Conservation (phyloP, 2,797 vertebrate species). For the Xerus rutilus region DNA sequence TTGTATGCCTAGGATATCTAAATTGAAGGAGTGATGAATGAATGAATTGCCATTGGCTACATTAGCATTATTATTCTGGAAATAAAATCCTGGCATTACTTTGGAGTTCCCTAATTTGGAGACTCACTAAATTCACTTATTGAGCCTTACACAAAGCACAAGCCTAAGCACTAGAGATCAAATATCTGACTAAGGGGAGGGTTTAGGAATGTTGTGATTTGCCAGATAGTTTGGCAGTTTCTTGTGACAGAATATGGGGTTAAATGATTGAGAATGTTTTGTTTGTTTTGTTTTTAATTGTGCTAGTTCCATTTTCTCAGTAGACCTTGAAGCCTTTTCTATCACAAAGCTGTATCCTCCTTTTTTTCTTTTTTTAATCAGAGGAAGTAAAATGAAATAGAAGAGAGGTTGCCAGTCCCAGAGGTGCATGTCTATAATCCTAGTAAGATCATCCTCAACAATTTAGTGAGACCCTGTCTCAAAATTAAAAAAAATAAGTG, state of each 20-base stretch:
- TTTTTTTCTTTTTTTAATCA: not conserved
- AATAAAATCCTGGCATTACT: not conserved
- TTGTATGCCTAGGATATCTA: not conserved
- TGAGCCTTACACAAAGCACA: not conserved
- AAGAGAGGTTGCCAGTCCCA: not conserved
- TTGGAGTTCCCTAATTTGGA: not conserved
- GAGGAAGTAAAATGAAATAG: conserved; percentile 5
- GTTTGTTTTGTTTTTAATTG: conserved; percentile 33
- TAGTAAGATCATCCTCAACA: too few relatives aligned
- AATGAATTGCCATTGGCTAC: not conserved
- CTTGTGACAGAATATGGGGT: not conserved
- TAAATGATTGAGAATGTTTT: not conserved
- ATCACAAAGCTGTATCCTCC: not conserved
- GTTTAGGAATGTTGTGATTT: conserved; percentile 3
- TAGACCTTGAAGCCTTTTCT: not conserved
- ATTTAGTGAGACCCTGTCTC: too few relatives aligned
- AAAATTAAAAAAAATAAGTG: too few relatives aligned
- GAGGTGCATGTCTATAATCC: too few relatives aligned
- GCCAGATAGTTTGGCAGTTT: not conserved
- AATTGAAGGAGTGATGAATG: not conserved
- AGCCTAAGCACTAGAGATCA: not conserved
- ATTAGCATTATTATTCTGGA: not conserved
- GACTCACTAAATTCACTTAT: not conserved
- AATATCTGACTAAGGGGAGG: not conserved
- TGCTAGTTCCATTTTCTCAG: not conserved